A percentile compares a stretch with the other conserved stretches of the same genome.
Conservation (phyloP, 2,888 invertebrate genomes). For the Charanyca ferruginea region DNA sequence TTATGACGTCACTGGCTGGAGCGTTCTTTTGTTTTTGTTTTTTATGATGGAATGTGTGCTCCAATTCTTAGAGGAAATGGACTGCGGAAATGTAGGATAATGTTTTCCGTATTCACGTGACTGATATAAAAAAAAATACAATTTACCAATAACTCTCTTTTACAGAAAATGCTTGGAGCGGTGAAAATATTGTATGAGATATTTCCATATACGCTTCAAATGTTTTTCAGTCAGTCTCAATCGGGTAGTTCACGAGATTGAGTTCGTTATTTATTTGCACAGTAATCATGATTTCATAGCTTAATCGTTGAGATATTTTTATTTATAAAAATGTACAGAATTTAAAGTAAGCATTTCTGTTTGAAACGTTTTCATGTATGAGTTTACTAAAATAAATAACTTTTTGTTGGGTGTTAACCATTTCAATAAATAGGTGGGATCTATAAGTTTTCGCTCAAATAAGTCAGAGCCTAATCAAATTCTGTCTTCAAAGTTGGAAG, state of each 20-base stretch:
- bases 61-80: conserved; percentile 25
- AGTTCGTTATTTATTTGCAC: conserved; percentile 17
- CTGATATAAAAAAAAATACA: conserved; percentile 17
- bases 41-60: conserved; percentile 53
- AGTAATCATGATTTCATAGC: neutral
- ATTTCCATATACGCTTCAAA: neutral
- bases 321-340: neutral
- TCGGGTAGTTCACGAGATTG: conserved; percentile 6
- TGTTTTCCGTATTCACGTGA: conserved; percentile 9
- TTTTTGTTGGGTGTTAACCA: too few species aligned
- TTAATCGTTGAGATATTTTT: neutral
- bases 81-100: conserved; percentile 27
- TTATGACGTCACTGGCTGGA: conserved; percentile 67
- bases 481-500: neutral
- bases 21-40: conserved; percentile 65
- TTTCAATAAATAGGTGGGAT: too few species aligned
- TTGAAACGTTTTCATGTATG: too few species aligned
- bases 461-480: conserved; percentile 1
- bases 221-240: conserved; percentile 4
- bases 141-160: conserved; percentile 4
- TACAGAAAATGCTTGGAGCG: conserved; percentile 4
- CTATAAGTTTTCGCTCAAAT: too few species aligned
- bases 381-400: too few species aligned
- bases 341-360: neutral
- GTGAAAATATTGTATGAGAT: conserved; percentile 7